Base-by-base conservation (phyloP, 2,888 invertebrate species). In the Hermodice carunculata region DNA sequence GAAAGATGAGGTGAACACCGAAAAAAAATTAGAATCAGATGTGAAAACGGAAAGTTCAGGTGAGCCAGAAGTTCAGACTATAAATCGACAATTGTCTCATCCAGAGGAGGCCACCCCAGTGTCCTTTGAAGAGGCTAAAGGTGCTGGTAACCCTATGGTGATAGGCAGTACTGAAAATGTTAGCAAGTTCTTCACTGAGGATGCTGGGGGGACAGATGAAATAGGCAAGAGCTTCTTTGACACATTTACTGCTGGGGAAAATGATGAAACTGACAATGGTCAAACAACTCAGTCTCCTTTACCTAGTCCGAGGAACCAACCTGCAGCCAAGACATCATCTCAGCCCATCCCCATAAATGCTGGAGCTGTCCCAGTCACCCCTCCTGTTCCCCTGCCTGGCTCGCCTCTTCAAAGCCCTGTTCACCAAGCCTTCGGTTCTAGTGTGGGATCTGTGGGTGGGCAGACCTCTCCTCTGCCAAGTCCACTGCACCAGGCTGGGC, bases 151-250 rank as follows among this genome's bases (percentile, higher is more conserved):
- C 5, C 42, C 46, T 22, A 48, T 49, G 34, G 56, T 57, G 5
- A 46, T 8, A 17, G 57, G 49, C 14, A 74, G 70, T 53, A 64
- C 64, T 22, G 60, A 61, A 37, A 74, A 64, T 46, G 67, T 75
- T 6, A 65, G 65, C n/a, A 69, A 68, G 48, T 73, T 72, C 48
- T 75, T 75, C 54, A 57, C 53, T 2, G 68, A 61, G 44, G 46
- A 44, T 17, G 43, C 31, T 6, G 57, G 31, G 14, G 43, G 24
- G 5, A 42, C 53, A 14, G 70, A 73, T 60, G 56, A 42, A 5
- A 73, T 69, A n/a, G 73, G 70, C 11, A 73, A 73, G 43, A 66
- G 60, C 29, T 73, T 75, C 57, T 75, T 75, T 67, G 75, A 75
- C 46, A 57, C 66, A 14, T 75, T 75, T 46, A 69, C 73, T 3